phyloP scores from a whole-genome alignment of 2,113 vertebrate genomes.

The Stigmatopora nigra region DNA sequence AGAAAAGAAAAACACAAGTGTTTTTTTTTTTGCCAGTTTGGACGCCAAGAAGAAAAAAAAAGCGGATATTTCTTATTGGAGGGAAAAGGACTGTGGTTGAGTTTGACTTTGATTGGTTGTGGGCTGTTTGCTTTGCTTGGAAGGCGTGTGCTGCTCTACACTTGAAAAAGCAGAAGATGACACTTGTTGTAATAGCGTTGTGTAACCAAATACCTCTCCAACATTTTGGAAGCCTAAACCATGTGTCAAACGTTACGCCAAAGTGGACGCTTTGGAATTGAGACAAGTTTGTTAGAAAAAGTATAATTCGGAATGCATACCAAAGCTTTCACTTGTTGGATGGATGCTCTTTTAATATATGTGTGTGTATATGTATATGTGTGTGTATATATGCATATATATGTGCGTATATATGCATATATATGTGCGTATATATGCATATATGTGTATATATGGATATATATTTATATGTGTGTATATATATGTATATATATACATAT shows the following conservation, averaged over 20 bases:
- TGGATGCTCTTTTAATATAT: no score
- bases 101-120: conserved; percentile 60
- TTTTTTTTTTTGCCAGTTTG: conserved; percentile 54
- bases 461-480: no score
- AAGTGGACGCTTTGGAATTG: not conserved
- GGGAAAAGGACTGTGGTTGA: conserved; percentile 44
- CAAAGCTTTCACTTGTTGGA: no score
- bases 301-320: not conserved
- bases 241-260: no score
- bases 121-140: conserved; percentile 61
- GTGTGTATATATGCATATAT: no score
- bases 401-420: no score
- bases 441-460: no score
- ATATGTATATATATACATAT: no score
- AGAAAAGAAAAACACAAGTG: conserved; percentile 65
- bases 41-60: conserved; percentile 66
- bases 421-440: no score
- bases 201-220: conserved; percentile 48
- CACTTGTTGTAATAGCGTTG: conserved; percentile 44
- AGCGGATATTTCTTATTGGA: conserved; percentile 25
- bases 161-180: conserved; percentile 54
- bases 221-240: not conserved
- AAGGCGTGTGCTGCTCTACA: conserved; percentile 45
- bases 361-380: no score
- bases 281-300: not conserved